Base-by-base conservation (phyloP, 2,797 vertebrate species). In the Lates japonicus region DNA sequence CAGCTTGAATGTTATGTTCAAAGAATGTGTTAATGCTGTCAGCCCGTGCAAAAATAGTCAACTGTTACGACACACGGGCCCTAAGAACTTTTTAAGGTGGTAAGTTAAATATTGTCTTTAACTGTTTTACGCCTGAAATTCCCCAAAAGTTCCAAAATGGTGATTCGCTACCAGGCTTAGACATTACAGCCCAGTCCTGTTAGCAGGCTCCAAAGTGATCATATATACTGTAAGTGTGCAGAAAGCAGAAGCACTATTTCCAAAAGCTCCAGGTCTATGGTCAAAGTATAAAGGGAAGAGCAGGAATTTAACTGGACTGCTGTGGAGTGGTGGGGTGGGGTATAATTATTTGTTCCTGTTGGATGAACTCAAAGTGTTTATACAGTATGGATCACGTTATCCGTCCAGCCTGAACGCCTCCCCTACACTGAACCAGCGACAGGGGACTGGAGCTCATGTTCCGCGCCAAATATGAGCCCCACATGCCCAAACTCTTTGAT, bases 261-360 rank as follows among this genome's bases (percentile, higher is more conserved):
- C 3, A 74, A 82, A 78, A 80, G 72, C 74, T 76, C 76, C 76
- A 82, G n/a, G n/a, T 91, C 92, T 83, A 89, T 72, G 64, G 52
- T 48, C 0, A 29, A 3, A 54, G 74, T 74, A 75, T 77, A 54
- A 58, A 75, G 76, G n/a, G n/a, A n/a, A n/a, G n/a, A n/a, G n/a
- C n/a, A n/a, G n/a, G n/a, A n/a, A n/a, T n/a, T n/a, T n/a, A n/a
- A n/a, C n/a, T 37, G 76, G 78, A 79, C 62, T 68, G 60, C 78
- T 63, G 37, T 25, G 60, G 51, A 58, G 44, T 16, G 25, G 68
- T n/a, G n/a, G 64, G 14, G 58, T 64, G 62, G 63, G 75, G 60
- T 52, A n/a, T 86, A 86, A 92, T 91, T 84, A 89, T 79, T 83
- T 74, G 74, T 87, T 84, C 83, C 83, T 81, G 70, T 66, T 83